Evolutionary conservation across 2,797 vertebrate genomes (phyloP), one percentile per base, ranked within the genome.

Genomic region (Decapterus maruadsi): DNA sequence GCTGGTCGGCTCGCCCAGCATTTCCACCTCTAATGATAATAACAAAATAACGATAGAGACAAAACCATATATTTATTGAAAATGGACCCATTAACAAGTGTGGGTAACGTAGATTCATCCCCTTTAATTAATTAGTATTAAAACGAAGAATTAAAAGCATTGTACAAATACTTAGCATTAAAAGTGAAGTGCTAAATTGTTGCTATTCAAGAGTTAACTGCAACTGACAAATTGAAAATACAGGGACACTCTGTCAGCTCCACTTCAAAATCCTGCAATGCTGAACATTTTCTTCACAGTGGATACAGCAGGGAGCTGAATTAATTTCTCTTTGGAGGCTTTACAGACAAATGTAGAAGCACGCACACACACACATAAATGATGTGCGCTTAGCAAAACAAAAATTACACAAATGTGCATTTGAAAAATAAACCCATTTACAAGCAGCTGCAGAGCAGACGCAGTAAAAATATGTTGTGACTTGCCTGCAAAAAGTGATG

Each of bases 401-500:
- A 67, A 82, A 88, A 80, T 81, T 55, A 80, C 45, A 55, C 42
- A 77, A 68, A 86, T 19, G 65, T 81, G 66, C 34, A 60, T 76
- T 64, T 88, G 72, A 85, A 78, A 86, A 82, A 84, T 62, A 79
- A 78, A 78, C 36, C 64, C 55, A 82, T 89, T 88, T 78, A 26
- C 74, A 71, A 26, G 54, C 75, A 81, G 80, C 86, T 89, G 80
- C 68, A 65, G 66, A 87, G 59, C 68, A 77, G 74, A 79, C 22
- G 14, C 74, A 60, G 77, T 75, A 16, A 75, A 86, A 84, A 26
- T 8, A 81, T 76, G 64, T 72, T 77, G 74, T 80, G 87, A 87
- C 77, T 90, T 16, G 75, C 76, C 65, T 66, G 58, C 80, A 83
- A 85, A 90, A 90, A 90, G 68, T 69, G 85, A 88, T 89, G 84